Evolutionary conservation across 37 sponge, comb jelly and placozoan species (phyloP).

Genomic region (Haliclona indistincta): DNA sequence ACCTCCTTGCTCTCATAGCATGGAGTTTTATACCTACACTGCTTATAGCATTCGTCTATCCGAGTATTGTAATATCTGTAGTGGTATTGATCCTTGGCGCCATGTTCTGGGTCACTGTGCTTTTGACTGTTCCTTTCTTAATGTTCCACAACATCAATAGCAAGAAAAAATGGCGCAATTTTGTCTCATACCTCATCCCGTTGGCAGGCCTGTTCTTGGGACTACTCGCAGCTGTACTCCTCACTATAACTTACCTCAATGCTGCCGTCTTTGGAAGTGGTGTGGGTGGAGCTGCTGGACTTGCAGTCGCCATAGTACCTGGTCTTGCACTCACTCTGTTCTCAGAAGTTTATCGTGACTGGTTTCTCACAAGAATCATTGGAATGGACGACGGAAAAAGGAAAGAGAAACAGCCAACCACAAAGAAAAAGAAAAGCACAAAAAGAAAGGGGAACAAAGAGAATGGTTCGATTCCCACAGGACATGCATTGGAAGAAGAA

Average conservation of each 20-base stretch:
- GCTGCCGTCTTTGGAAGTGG: background rate
- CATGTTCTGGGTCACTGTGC: background rate
- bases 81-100: background rate
- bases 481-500: too few relatives aligned
- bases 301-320: background rate
- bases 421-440: background rate
- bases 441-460: background rate
- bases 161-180: background rate
- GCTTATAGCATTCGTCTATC: background rate
- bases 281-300: background rate
- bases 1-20: background rate
- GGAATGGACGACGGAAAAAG: background rate
- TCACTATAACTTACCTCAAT: background rate
- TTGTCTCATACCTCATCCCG: background rate
- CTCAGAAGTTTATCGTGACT: too few relatives aligned
- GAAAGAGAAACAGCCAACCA: too few relatives aligned
- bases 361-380: background rate
- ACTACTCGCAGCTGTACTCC: background rate
- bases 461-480: too few relatives aligned
- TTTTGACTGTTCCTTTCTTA: background rate
- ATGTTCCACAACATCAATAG: background rate
- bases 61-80: background rate
- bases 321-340: background rate
- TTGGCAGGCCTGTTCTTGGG: background rate
- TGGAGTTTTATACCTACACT: background rate